A percentile compares a stretch with the other conserved stretches of the same genome.
phyloP scores from a whole-genome alignment of 2,113 vertebrate genomes.

The Coptodon rendalli region DNA sequence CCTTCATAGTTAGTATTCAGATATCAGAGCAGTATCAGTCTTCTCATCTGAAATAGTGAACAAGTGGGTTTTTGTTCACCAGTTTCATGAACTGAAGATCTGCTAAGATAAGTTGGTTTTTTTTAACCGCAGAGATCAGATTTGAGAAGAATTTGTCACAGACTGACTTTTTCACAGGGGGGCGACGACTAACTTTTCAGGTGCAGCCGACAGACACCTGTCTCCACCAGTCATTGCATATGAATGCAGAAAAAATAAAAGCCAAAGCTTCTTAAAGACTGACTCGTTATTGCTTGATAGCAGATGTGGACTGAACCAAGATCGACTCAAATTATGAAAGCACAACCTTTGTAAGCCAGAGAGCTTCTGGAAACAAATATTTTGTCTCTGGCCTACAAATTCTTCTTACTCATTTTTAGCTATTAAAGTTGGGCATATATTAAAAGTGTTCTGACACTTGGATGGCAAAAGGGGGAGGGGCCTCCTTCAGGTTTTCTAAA shows the following conservation, averaged over 20 bases:
- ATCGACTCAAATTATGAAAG: not conserved
- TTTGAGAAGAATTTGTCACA: not conserved
- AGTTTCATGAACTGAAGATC: not conserved
- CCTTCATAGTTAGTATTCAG: not conserved
- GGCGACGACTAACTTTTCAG: not conserved
- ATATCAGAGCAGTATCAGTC: not conserved
- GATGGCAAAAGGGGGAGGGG: not conserved
- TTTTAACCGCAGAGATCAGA: not conserved
- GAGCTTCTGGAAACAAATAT: not conserved
- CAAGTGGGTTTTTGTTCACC: not conserved
- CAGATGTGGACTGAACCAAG: not conserved
- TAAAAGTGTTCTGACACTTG: not conserved
- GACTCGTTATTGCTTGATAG: not conserved
- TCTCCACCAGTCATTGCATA: not conserved
- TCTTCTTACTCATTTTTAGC: not conserved
- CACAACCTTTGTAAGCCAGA: not conserved
- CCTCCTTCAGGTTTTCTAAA: not conserved
- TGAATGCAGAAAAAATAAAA: not conserved
- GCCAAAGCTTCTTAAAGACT: not conserved
- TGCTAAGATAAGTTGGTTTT: not conserved
- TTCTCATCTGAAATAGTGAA: not conserved
- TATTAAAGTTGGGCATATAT: not conserved
- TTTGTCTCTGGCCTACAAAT: not conserved
- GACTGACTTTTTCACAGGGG: not conserved
- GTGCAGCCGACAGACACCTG: too few species aligned